Evolutionary conservation across 1,140 invertebrate genomes (phyloP).

Genomic region (Adelges cooleyi): DNA sequence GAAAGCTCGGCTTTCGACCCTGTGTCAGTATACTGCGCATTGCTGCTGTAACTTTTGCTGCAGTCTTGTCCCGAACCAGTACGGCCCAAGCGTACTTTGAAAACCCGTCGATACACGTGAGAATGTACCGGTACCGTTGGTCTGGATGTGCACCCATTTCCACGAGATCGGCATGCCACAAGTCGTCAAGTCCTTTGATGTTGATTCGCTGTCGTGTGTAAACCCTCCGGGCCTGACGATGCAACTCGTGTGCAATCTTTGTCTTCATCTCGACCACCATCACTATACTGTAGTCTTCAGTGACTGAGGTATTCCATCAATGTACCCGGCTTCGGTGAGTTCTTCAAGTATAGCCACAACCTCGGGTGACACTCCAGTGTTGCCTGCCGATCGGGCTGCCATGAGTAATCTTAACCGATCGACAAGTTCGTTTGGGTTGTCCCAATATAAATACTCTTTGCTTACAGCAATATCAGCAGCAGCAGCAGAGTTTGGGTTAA

Average conservation of each 20-base stretch:
- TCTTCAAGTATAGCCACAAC: conserved; percentile 40
- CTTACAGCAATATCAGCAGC: no score
- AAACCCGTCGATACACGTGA: background rate
- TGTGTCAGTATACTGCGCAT: background rate
- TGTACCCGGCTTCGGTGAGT: conserved; percentile 32
- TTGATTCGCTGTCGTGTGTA: no score
- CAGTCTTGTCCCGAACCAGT: background rate
- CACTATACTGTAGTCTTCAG: no score
- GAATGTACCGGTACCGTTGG: conserved; percentile 33
- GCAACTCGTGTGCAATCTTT: no score
- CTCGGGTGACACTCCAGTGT: conserved; percentile 37
- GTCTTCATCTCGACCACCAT: no score
- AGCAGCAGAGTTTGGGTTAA: background rate
- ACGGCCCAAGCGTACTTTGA: background rate
- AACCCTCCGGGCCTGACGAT: no score
- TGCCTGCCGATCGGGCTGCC: conserved; percentile 36
- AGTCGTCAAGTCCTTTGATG: background rate
- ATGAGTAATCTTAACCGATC: conserved; percentile 36
- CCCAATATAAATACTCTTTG: conserved; percentile 34
- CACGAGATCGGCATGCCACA: conserved; percentile 30
- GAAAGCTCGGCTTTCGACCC: background rate
- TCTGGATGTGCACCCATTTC: conserved; percentile 29
- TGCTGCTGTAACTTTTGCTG: background rate
- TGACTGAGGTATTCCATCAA: background rate
- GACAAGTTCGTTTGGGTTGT: conserved; percentile 38